Evolutionary conservation across 1,140 invertebrate species (phyloP).

Genomic region (Bombyx mori): DNA sequence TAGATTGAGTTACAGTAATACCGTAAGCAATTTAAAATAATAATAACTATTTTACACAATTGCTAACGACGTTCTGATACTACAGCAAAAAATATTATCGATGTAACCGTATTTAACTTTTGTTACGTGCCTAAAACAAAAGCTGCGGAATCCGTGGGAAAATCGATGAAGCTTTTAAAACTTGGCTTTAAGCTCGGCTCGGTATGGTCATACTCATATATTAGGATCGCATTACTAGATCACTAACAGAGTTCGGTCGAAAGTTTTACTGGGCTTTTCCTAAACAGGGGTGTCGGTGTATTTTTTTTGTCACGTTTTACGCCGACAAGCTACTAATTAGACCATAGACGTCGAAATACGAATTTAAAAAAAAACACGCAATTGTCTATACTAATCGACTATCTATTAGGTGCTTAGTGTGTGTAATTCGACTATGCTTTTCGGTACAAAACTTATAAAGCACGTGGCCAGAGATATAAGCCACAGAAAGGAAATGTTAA

Average conservation of each 20-base stretch:
- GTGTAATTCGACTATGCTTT: too few relatives aligned
- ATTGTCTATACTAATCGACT: too few relatives aligned
- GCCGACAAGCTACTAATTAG: too few relatives aligned
- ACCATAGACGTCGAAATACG: too few relatives aligned
- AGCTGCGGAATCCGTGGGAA: slow-evolving; percentile 47
- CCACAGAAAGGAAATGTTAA: background rate
- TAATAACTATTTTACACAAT: background rate
- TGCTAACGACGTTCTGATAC: background rate
- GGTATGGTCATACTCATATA: slow-evolving; percentile 29
- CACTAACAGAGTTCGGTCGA: slow-evolving; percentile 14
- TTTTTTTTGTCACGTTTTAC: too few relatives aligned
- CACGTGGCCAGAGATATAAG: too few relatives aligned
- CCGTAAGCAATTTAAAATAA: background rate
- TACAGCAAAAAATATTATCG: slow-evolving; percentile 25
- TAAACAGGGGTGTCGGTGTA: too few relatives aligned
- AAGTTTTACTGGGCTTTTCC: background rate
- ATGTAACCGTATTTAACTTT: slow-evolving; percentile 20
- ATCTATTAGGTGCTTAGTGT: too few relatives aligned
- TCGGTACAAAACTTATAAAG: too few relatives aligned
- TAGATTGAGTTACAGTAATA: background rate
- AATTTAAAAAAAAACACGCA: too few relatives aligned
- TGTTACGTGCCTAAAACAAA: slow-evolving; percentile 34
- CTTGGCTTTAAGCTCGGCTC: slow-evolving; percentile 30
- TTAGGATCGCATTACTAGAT: slow-evolving; percentile 41
- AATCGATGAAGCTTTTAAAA: slow-evolving; percentile 51